These are phyloP conservation scores for Oscheius myriophilus DNA, from an alignment of 2,888 invertebrate species.

Conservation along the genomic window DNA sequence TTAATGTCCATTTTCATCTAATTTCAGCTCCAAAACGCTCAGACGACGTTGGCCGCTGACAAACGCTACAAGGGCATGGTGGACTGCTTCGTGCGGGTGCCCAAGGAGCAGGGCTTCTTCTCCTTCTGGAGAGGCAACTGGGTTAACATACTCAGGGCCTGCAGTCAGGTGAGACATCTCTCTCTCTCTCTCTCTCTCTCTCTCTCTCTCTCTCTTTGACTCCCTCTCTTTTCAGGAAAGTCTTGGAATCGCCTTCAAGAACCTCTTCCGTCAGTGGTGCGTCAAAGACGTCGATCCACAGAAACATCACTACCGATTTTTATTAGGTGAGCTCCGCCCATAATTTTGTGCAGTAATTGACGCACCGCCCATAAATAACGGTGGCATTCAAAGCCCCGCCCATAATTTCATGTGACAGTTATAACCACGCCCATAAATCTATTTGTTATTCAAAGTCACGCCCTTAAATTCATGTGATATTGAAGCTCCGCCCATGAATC, in stretches of 20 bases:
- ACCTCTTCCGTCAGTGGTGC: constrained; percentile 62
- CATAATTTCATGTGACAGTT: not conserved
- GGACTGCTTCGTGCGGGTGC: constrained; percentile 72
- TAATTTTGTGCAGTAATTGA: not conserved
- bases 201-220: not conserved
- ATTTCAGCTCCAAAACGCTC: constrained; percentile 81
- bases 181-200: too few species aligned
- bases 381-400: not conserved
- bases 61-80: constrained; percentile 86
- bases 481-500: too few species aligned
- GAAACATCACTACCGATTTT: constrained; percentile 40
- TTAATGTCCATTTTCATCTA: not conserved
- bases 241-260: constrained; percentile 68
- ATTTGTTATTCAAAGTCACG: too few species aligned
- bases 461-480: too few species aligned
- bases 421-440: too few species aligned
- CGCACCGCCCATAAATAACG: not conserved
- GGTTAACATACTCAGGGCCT: constrained; percentile 73
- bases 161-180: constrained; percentile 55
- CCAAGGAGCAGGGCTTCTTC: constrained; percentile 70
- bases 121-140: constrained; percentile 75
- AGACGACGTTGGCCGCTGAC: constrained; percentile 79
- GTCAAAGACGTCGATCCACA: constrained; percentile 56
- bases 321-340: constrained; percentile 38
- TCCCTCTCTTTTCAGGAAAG: constrained; percentile 54